Conservation (phyloP, 2,113 vertebrate species). For the Amphilophus citrinellus region DNA sequence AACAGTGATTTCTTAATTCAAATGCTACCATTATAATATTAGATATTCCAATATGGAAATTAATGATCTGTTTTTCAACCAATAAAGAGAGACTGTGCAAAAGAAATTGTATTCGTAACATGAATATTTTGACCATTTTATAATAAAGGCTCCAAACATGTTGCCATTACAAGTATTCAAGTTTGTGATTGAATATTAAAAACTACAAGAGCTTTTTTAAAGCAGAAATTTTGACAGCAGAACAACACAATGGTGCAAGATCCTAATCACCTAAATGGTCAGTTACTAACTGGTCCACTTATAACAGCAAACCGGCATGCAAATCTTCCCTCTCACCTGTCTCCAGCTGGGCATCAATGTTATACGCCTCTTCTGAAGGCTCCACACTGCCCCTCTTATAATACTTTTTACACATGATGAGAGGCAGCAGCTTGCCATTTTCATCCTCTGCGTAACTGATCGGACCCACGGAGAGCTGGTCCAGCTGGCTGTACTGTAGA, state of each 20-base stretch:
- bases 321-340: conserved; percentile 78
- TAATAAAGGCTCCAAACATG: background rate
- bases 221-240: background rate
- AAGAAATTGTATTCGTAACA: background rate
- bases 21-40: too few relatives aligned
- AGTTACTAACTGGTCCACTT: background rate
- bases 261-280: background rate
- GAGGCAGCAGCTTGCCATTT: conserved; percentile 77
- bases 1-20: too few relatives aligned
- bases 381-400: conserved; percentile 84
- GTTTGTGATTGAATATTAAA: background rate
- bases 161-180: background rate
- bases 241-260: background rate
- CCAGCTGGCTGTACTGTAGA: conserved; percentile 87
- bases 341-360: conserved; percentile 87
- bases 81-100: background rate
- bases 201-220: background rate
- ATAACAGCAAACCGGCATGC: background rate
- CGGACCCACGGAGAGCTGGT: conserved; percentile 86
- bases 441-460: conserved; percentile 85
- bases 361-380: conserved; percentile 81
- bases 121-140: background rate
- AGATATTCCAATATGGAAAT: background rate
- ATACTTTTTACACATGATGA: conserved; percentile 89
- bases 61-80: background rate